Evolutionary conservation across 2,888 invertebrate genomes (phyloP).

Genomic region (Tenthredo livida): DNA sequence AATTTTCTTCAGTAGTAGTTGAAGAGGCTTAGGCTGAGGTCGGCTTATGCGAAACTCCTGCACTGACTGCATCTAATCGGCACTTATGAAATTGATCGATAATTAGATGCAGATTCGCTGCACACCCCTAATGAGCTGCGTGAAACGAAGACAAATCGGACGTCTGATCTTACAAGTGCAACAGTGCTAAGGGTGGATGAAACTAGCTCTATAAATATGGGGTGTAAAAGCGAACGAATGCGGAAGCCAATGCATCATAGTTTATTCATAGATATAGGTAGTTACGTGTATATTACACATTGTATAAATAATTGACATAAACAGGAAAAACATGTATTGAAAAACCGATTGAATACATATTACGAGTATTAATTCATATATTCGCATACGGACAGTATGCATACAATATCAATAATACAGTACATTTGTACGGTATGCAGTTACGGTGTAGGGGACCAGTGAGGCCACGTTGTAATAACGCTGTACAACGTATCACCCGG

Average conservation of each 20-base stretch:
- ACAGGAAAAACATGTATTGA: not conserved
- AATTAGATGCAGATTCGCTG: not conserved
- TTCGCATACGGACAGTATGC: not conserved
- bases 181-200: not conserved
- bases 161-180: not conserved
- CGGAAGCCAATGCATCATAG: not conserved
- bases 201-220: not conserved
- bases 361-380: not conserved
- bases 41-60: not conserved
- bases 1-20: not conserved
- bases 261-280: not conserved
- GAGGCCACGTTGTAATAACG: conserved; percentile 56
- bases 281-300: not conserved
- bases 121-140: not conserved
- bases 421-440: not conserved
- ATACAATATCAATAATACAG: not conserved
- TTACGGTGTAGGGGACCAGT: not conserved
- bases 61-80: not conserved
- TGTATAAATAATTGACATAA: not conserved
- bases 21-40: not conserved
- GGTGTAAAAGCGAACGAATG: not conserved
- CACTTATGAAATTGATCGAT: not conserved
- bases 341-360: not conserved
- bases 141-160: not conserved
- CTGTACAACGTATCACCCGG: conserved; percentile 57